Percentiles rank a stretch among this genome's conserved stretches.
Evolutionary conservation across 2,113 vertebrate genomes (phyloP).

Genomic region (Caretta caretta): DNA sequence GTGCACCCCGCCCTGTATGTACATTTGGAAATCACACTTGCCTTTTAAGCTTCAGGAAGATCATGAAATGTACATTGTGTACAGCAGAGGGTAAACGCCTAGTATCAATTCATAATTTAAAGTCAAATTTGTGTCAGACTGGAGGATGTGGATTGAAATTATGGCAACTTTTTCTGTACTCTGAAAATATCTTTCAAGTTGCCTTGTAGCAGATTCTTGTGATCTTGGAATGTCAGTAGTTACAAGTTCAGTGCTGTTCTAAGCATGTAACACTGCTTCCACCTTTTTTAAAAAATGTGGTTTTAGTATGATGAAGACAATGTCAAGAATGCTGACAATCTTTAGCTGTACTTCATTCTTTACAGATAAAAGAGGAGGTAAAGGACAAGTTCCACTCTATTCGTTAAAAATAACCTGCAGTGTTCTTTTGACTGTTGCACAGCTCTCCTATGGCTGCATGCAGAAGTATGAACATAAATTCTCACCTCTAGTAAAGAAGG

Average conservation of each 20-base stretch:
- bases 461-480: not conserved
- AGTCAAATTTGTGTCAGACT: not conserved
- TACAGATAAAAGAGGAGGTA: slow-evolving; percentile 38
- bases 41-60: not conserved
- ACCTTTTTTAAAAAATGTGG: not conserved
- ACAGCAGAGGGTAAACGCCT: not conserved
- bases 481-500: not conserved
- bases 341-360: slow-evolving; percentile 42
- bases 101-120: not conserved
- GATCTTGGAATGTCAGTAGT: not conserved
- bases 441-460: not conserved
- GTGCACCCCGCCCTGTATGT: not conserved
- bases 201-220: slow-evolving; percentile 43
- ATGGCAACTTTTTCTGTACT: not conserved
- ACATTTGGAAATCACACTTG: not conserved
- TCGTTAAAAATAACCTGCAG: not conserved
- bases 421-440: not conserved
- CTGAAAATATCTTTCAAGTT: not conserved
- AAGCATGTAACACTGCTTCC: slow-evolving; percentile 12
- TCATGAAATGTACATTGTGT: too few species aligned
- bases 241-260: not conserved
- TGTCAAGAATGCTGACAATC: slow-evolving; percentile 71
- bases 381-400: not conserved
- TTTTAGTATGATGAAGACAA: slow-evolving; percentile 55
- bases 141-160: not conserved